A percentile compares a stretch with the other conserved stretches of the same genome.
Evolutionary conservation across 2,888 invertebrate species (phyloP).

Genomic region (Pachydiplax longipennis): DNA sequence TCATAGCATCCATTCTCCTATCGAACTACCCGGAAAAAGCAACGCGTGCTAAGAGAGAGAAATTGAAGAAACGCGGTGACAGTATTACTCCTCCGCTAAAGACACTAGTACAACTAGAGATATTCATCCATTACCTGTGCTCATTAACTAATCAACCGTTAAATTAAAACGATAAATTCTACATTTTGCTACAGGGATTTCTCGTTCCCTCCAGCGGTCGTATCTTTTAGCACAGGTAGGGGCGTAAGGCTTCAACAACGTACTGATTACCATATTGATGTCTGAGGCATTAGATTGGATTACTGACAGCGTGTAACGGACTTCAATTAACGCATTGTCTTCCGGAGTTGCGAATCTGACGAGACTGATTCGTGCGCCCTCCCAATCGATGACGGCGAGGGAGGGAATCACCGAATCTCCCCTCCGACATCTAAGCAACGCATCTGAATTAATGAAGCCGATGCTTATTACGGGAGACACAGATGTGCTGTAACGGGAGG

Average conservation of each 20-base stretch:
- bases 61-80: neutral
- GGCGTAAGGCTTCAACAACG: neutral
- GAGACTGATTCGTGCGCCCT: neutral
- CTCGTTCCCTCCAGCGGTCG: neutral
- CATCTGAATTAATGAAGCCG: constrained; percentile 20
- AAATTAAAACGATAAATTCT: neutral
- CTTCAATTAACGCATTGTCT: constrained; percentile 43
- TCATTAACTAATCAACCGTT: neutral
- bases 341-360: neutral
- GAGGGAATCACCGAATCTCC: constrained; percentile 20
- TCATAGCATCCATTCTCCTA: neutral
- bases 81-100: neutral
- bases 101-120: neutral
- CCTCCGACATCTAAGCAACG: constrained; percentile 15
- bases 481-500: neutral
- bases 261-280: constrained; percentile 27
- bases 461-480: neutral
- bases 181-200: neutral
- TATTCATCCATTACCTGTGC: neutral
- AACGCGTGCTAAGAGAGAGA: neutral
- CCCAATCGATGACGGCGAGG: constrained; percentile 12
- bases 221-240: neutral
- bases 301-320: constrained; percentile 28
- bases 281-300: constrained; percentile 12
- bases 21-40: neutral